A percentile compares a stretch with the other conserved stretches of the same genome.
Conservation (phyloP, 2,113 vertebrate genomes). For the Mormyrus iriodes region DNA sequence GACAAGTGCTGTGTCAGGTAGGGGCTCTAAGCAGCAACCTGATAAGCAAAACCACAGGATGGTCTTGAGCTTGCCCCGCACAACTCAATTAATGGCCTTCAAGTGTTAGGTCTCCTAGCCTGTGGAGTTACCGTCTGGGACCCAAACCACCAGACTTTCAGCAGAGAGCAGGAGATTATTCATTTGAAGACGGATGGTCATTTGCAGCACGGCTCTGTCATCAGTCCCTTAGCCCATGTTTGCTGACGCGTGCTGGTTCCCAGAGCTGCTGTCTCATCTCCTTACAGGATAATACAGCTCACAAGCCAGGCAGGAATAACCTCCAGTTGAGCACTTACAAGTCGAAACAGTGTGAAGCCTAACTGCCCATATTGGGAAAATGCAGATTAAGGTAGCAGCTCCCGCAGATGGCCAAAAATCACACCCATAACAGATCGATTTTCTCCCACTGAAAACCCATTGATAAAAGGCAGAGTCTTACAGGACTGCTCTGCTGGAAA, state of each 20-base stretch:
- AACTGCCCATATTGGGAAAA: constrained; percentile 31
- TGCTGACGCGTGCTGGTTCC: constrained; percentile 29
- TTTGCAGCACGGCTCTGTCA: constrained; percentile 28
- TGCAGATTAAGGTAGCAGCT: constrained; percentile 9
- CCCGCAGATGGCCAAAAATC: not conserved
- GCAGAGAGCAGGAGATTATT: not conserved
- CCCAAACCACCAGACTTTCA: not conserved
- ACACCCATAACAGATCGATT: not conserved
- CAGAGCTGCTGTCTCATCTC: constrained; percentile 47
- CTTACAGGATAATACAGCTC: constrained; percentile 38
- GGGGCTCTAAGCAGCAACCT: no score
- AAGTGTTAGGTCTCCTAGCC: not conserved
- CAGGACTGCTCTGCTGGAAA: not conserved
- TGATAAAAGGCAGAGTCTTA: not conserved
- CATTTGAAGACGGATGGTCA: not conserved
- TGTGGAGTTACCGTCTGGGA: not conserved
- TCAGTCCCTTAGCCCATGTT: constrained; percentile 23
- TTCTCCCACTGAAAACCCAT: not conserved
- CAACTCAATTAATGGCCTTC: not conserved
- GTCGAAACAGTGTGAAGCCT: constrained; percentile 32
- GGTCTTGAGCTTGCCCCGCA: not conserved
- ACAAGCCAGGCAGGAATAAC: constrained; percentile 35
- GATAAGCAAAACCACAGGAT: not conserved
- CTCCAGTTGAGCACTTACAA: constrained; percentile 27
- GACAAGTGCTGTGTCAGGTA: constrained; percentile 6